Base-by-base conservation (phyloP, 2,797 vertebrate species). In the Sebastes cheni region DNA sequence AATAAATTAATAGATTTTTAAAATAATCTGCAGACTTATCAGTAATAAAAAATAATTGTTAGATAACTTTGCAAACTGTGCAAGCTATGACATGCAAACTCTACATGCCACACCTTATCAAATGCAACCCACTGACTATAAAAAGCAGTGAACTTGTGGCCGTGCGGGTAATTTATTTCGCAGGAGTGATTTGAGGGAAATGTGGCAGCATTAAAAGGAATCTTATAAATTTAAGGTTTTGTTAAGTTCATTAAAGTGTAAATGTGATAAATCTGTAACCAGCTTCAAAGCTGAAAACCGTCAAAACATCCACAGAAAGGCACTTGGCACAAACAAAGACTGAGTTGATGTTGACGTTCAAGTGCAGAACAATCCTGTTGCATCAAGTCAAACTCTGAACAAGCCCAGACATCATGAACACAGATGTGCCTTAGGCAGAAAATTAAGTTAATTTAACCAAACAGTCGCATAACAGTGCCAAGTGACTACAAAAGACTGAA, bases 361-460 rank as follows among this genome's bases (percentile, higher is more conserved):
- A n/a, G 22, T 50, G 42, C 20, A 12, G 11, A 60, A n/a, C 2
- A 42, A 64, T 65, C 11, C 20, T 39, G 23, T 4, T 42, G 50
- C 56, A 71, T 55, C 6, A 59, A 39, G 68, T 46, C 8, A 67
- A 72, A 67, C 16, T 54, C 20, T 34, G 30, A 78, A 76, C 85
- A 88, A 69, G 75, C 39, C 67, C 34, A 32, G 52, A 14, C 77
- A 29, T 52, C 9, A 65, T 34, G 22, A 50, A 71, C 23, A 65
- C 8, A 62, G 56, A 4, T 27, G 13, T 36, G 77, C 54, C 54
- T 30, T 1, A 2, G 32, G 82, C 25, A n/a, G 8, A 65, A 50
- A 61, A 76, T 25, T 4, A 46, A 23, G 29, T 59, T 59, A 3
- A 67, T 66, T 75, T 61, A 59, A 22, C 5, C 1, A 1, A 78